Percentiles rank a stretch among this genome's conserved stretches.
Conservation (phyloP, 2,113 vertebrate genomes). For the Herpailurus yagouaroundi region DNA sequence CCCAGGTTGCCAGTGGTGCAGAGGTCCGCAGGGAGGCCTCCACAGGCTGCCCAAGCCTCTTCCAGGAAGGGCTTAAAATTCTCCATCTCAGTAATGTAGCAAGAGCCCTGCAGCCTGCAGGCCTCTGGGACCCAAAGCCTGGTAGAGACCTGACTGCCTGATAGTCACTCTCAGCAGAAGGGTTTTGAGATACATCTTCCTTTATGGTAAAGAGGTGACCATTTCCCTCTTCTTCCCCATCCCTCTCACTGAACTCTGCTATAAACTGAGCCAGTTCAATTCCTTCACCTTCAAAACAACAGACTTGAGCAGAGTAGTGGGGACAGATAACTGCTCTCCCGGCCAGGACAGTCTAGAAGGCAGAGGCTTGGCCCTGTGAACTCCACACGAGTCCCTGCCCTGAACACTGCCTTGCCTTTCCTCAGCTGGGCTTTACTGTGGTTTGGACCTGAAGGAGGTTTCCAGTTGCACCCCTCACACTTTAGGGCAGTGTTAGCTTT, state of each 20-base stretch:
- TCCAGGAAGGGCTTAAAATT: background rate
- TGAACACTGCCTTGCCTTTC: background rate
- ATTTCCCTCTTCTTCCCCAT: background rate
- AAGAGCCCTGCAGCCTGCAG: background rate
- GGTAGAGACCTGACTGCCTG: background rate
- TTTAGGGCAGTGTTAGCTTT: background rate
- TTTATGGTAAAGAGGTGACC: background rate
- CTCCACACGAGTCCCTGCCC: background rate
- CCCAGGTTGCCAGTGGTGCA: background rate
- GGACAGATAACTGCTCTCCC: background rate
- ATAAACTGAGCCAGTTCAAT: background rate
- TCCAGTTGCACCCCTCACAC: background rate
- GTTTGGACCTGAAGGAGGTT: background rate
- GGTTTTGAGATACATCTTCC: constrained; percentile 17
- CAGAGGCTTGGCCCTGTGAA: background rate
- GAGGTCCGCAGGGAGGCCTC: background rate
- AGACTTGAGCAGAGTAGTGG: background rate
- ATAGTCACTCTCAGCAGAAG: background rate
- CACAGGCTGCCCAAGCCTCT: background rate
- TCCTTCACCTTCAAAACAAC: background rate
- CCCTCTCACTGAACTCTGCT: background rate
- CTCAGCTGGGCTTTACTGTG: background rate
- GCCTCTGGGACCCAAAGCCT: background rate
- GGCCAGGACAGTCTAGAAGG: background rate
- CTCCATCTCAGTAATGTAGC: background rate